Evolutionary conservation across 2,888 invertebrate species (phyloP).

Genomic region (Lepidocyrtinus sp.): DNA sequence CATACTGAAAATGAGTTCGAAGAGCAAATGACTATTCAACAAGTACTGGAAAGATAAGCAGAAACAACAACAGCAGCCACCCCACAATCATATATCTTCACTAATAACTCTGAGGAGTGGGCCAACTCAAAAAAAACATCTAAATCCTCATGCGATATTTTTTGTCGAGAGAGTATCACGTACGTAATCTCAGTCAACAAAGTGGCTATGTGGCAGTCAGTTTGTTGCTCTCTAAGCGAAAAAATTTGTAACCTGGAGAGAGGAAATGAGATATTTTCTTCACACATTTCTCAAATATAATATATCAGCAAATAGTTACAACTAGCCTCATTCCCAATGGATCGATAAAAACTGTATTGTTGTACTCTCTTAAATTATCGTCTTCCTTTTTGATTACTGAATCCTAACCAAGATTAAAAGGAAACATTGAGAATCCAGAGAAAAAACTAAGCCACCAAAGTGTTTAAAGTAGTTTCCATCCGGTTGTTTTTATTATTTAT

Average conservation of each 20-base stretch:
- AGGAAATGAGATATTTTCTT: background rate
- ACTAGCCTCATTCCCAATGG: background rate
- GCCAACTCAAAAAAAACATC: background rate
- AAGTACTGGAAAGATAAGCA: constrained; percentile 11
- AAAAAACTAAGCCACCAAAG: no score
- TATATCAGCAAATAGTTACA: background rate
- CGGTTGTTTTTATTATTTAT: no score
- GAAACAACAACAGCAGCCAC: background rate
- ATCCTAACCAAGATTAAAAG: no score
- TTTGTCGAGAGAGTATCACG: constrained; percentile 14
- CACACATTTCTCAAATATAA: background rate
- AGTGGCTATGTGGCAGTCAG: background rate
- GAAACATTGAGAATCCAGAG: no score
- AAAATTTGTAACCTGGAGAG: background rate
- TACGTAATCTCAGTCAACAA: constrained; percentile 4
- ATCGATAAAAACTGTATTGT: background rate
- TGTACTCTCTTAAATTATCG: constrained; percentile 1
- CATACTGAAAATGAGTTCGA: no score
- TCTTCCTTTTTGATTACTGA: background rate
- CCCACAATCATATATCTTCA: background rate
- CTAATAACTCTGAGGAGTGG: constrained; percentile 9
- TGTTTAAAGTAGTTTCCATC: no score
- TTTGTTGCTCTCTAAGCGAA: background rate
- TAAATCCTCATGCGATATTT: background rate
- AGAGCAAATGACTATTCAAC: constrained; percentile 4